These are phyloP conservation scores for Tolmerus cingulatus DNA, from an alignment of 2,888 invertebrate species.

Conservation along the genomic window DNA sequence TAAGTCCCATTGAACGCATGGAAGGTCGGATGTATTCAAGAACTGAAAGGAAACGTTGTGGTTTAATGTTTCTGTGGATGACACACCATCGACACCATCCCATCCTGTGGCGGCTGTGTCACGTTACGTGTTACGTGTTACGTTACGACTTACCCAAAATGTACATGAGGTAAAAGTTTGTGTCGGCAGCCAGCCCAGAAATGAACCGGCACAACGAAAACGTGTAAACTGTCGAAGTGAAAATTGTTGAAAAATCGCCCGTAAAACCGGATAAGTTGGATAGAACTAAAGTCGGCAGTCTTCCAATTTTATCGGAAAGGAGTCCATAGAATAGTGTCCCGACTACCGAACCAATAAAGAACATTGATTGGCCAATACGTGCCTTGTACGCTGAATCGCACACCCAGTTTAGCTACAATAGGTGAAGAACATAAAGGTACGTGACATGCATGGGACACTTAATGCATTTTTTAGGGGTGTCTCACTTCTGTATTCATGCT, in stretches of 20 bases:
- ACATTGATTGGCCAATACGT: constrained; percentile 69
- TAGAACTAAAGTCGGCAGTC: constrained; percentile 67
- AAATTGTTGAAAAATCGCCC: constrained; percentile 67
- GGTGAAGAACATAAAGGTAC: constrained; percentile 18
- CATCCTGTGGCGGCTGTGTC: background rate
- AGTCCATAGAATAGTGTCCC: constrained; percentile 68
- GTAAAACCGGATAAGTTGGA: constrained; percentile 67
- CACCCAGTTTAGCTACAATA: constrained; percentile 67
- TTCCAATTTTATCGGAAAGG: constrained; percentile 68
- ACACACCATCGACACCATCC: background rate
- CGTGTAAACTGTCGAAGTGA: constrained; percentile 63
- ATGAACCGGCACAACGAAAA: constrained; percentile 68
- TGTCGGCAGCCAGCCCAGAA: constrained; percentile 69
- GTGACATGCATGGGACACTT: background rate
- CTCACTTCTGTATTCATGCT: constrained; percentile 72
- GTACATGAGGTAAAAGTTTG: constrained; percentile 71
- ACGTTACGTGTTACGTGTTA: background rate
- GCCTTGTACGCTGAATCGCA: constrained; percentile 70
- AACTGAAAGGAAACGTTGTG: constrained; percentile 58
- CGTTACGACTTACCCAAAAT: constrained; percentile 65
- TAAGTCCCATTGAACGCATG: constrained; percentile 68
- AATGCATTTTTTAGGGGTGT: constrained; percentile 3
- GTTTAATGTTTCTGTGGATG: background rate
- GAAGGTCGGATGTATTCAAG: constrained; percentile 70
- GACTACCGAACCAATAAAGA: constrained; percentile 69